phyloP scores from a whole-genome alignment of 2,113 vertebrate species.

The Pseudorasbora parva region DNA sequence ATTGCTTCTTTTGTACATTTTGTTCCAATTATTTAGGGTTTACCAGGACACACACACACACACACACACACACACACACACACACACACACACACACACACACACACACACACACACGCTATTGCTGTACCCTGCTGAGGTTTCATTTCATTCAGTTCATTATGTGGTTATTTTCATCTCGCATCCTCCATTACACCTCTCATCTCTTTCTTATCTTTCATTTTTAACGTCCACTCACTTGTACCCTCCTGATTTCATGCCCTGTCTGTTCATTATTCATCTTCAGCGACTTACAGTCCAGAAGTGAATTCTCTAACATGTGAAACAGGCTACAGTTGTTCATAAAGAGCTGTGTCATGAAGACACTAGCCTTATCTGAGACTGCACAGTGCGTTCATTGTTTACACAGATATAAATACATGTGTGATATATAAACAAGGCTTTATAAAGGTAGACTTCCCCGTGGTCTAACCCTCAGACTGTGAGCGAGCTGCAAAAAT shows the following conservation, averaged over 20 bases:
- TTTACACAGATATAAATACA: constrained; percentile 29
- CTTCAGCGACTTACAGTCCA: not conserved
- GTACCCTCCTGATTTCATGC: not conserved
- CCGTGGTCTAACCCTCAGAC: not conserved
- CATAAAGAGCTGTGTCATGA: not conserved
- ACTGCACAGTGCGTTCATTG: not conserved
- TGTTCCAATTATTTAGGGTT: too few relatives aligned
- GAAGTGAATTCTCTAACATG: not conserved
- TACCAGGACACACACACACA: too few relatives aligned
- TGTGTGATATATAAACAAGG: constrained; percentile 5
- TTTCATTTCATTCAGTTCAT: too few relatives aligned
- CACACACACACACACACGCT: too few relatives aligned
- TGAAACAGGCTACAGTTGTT: not conserved
- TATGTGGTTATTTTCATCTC: not conserved
- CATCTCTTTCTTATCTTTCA: not conserved
- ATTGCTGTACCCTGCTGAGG: too few relatives aligned
- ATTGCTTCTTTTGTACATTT: too few relatives aligned
- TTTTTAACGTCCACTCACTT: not conserved
- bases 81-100: too few relatives aligned
- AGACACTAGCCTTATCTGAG: not conserved
- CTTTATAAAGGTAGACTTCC: constrained; percentile 20
- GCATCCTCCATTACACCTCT: not conserved
- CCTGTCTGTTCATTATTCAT: not conserved
- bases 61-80: too few relatives aligned
- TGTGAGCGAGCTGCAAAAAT: not conserved